Evolutionary conservation across 2,113 vertebrate species (phyloP), one percentile per base, ranked within the genome.

Genomic region (Nycticryphes semicollaris): DNA sequence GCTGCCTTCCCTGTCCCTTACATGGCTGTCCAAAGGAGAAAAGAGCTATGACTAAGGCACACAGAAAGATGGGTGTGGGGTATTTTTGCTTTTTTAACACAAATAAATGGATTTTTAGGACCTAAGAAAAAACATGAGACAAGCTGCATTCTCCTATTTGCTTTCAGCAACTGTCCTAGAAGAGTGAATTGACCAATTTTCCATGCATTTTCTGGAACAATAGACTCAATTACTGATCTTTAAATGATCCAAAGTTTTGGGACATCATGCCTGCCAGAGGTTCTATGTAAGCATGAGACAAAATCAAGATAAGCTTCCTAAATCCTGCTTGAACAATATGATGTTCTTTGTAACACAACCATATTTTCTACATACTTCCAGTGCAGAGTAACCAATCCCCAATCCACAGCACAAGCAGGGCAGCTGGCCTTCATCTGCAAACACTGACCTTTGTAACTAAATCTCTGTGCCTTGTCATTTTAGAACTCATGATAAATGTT

Each of bases 21-120:
- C 33, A 51, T 2, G n/a, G 25, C 7, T 70, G 24, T 20, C 28
- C 50, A 74, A 76, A 69, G 39, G 13, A 86, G 27, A 74, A 74
- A 48, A 51, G 25, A 67, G 17, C 41, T 84, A n/a, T 70, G 25
- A 88, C 10, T 16, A 66, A 54, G 54, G 45, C 12, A 82, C 0
- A 0, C 21, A 83, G 24, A 64, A 53, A 83, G 22, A 48, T 18
- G 28, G 27, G 79, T 2, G 1, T 2, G 3, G 7, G 19, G 27
- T 21, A 28, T 33, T 39, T 68, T 21, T 66, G 7, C 3, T n/a
- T 57, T 78, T 70, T 51, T 59, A 83, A 64, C 12, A 41, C 10
- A 22, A 84, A 78, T 14, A 74, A 77, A 54, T n/a, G 1, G 25
- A 59, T 56, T 59, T 96, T 93, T 87, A 75, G 82, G 43, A 57